These are phyloP conservation scores for Nemapogon koenigi DNA, from an alignment of 2,888 invertebrate genomes.

Conservation along the genomic window DNA sequence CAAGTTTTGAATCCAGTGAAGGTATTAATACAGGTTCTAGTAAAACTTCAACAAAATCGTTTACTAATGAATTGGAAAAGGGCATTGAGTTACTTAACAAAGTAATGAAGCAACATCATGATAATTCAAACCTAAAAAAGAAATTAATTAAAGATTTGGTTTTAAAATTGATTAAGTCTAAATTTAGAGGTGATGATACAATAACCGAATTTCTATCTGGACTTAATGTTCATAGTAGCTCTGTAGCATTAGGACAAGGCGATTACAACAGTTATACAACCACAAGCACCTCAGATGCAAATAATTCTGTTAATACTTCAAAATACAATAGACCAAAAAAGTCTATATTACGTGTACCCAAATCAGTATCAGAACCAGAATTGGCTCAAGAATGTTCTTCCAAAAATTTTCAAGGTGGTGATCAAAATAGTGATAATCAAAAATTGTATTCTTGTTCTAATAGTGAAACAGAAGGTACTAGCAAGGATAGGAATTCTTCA, in stretches of 20 bases:
- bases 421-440: no score
- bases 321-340: conserved; percentile 35
- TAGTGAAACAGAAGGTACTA: conserved; percentile 40
- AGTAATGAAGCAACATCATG: conserved; percentile 64
- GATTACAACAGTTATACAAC: conserved; percentile 26
- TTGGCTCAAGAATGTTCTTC: no score
- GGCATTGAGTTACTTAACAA: conserved; percentile 66
- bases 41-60: conserved; percentile 41
- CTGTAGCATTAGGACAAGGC: conserved; percentile 24
- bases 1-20: conserved; percentile 51
- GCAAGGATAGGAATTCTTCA: conserved; percentile 35
- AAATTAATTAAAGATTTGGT: conserved; percentile 70
- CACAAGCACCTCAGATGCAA: conserved; percentile 46
- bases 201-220: conserved; percentile 54
- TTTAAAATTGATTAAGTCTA: conserved; percentile 63
- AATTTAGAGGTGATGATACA: conserved; percentile 65
- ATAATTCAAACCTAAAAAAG: conserved; percentile 66
- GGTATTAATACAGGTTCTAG: conserved; percentile 46
- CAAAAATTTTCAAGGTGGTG: no score
- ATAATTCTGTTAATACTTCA: conserved; percentile 28
- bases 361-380: conserved; percentile 43
- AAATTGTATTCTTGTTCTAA: no score
- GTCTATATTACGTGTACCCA: conserved; percentile 44
- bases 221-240: conserved; percentile 38
- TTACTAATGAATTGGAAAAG: conserved; percentile 68